phyloP scores from a whole-genome alignment of 2,888 invertebrate species.

The Ophioninae sp. region DNA sequence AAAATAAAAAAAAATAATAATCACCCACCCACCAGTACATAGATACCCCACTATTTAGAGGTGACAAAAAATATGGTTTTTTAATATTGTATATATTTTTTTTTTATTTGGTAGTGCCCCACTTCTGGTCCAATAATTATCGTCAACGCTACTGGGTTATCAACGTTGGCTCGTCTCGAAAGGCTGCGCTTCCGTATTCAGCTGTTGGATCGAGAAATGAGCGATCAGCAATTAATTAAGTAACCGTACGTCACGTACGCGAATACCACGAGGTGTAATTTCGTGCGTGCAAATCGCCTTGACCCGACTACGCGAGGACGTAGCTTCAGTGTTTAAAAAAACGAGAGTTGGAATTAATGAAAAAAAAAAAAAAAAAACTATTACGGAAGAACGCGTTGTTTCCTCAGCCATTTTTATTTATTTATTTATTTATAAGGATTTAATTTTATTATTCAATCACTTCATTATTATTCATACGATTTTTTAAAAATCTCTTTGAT shows the following conservation, averaged over 20 bases:
- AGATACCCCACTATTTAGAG: no score
- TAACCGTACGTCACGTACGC: constrained; percentile 43
- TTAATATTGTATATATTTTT: no score
- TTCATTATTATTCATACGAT: no score
- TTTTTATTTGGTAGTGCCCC: no score
- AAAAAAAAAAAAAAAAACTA: constrained; percentile 14
- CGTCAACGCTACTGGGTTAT: no score
- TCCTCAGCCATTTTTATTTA: constrained; percentile 26
- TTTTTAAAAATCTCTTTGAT: no score
- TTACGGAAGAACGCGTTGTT: constrained; percentile 35
- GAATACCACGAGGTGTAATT: constrained; percentile 32
- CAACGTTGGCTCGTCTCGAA: neutral
- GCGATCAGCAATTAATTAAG: constrained; percentile 51
- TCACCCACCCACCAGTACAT: no score
- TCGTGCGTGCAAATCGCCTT: constrained; percentile 10
- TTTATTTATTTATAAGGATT: no score
- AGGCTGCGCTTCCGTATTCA: constrained; percentile 22
- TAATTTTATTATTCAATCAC: no score
- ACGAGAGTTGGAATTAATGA: neutral
- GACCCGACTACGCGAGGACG: constrained; percentile 39
- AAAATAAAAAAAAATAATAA: no score
- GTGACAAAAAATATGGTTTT: no score
- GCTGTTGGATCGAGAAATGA: constrained; percentile 13
- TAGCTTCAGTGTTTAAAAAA: neutral
- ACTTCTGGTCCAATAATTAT: no score